phyloP scores from a whole-genome alignment of 2,113 vertebrate genomes.

The Cynopterus brachyotis region DNA sequence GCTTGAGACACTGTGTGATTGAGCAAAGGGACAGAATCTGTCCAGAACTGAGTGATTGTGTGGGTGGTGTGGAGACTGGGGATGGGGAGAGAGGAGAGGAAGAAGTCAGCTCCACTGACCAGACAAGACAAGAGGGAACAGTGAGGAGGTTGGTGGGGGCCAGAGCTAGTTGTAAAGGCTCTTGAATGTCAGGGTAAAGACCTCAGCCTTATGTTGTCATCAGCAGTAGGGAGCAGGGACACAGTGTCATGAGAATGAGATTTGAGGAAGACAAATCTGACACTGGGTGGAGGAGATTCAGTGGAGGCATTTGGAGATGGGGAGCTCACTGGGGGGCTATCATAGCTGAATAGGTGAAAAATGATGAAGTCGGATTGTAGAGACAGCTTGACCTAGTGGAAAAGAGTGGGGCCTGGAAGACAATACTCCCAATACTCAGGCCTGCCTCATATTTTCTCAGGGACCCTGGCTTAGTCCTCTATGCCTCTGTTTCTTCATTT shows the following conservation, averaged over 20 bases:
- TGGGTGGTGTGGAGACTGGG: constrained; percentile 24
- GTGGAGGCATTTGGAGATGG: background rate
- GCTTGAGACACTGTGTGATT: constrained; percentile 58
- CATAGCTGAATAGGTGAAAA: background rate
- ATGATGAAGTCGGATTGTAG: background rate
- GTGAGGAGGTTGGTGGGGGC: background rate
- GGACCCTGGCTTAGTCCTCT: background rate
- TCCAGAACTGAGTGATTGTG: constrained; percentile 49
- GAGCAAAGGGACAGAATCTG: constrained; percentile 47
- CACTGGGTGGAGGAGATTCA: background rate
- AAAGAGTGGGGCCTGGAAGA: background rate
- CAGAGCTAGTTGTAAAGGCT: background rate
- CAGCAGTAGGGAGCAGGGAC: constrained; percentile 28
- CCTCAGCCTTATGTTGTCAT: constrained; percentile 21
- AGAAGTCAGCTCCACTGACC: constrained; percentile 34
- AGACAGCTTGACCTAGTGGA: background rate
- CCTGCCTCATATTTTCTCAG: background rate
- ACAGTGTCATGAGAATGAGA: background rate
- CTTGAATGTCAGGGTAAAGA: constrained; percentile 20
- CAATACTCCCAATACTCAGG: background rate
- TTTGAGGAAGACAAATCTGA: constrained; percentile 10
- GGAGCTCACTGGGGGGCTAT: background rate
- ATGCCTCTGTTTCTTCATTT: background rate
- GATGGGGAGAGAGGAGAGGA: background rate
- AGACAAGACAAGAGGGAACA: background rate